Base-by-base conservation (phyloP, 37 sponge, comb jelly and placozoan species). In the Dysidea cf. avara region DNA sequence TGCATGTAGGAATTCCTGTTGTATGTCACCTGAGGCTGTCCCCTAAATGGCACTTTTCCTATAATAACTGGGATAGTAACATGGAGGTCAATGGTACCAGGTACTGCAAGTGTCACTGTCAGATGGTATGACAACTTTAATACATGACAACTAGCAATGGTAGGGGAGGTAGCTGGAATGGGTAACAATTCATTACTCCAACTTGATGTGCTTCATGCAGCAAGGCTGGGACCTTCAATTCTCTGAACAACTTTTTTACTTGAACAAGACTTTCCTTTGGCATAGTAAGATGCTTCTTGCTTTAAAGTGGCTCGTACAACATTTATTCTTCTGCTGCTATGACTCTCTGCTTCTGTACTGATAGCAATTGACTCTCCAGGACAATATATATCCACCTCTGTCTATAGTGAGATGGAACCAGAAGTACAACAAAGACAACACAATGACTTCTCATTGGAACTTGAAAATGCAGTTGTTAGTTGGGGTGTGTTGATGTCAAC, bases 381-480 rank as follows among this genome's bases (percentile, higher is more conserved):
- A 33, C 90, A 89, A 59, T 66, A 89, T 20, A 76, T 86, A 25
- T 32, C 66, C 18, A 80, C 68, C 2, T 81, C 62, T 11, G 69
- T 56, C 18, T 50, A 74, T 21, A 89, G 55, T 2, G 54, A 29
- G 7, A 89, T 72, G 24, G 83, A 76, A 3, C 81, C 81, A 39
- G 90, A 85, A 3, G 74, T 56, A 68, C 90, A 89, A 76, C 90
- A 89, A 14, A 89, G 58, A 68, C 85, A 89, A 57, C 90, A 54
- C 17, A 89, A 33, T 14, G 60, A 64, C 56, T 84, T 89, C 31
- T 85, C 56, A 22, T 52, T 54, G 26, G 77, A 72, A 16, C 61
- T 53, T 26, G 64, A 47, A 14, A 54, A 7, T 1, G 81, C 74
- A 39, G 16, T 24, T 18, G 64, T 43, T 4, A 85, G 70, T 4